These are phyloP conservation scores for Falco concolor DNA, from an alignment of 2,797 vertebrate genomes.

Conservation along the genomic window DNA sequence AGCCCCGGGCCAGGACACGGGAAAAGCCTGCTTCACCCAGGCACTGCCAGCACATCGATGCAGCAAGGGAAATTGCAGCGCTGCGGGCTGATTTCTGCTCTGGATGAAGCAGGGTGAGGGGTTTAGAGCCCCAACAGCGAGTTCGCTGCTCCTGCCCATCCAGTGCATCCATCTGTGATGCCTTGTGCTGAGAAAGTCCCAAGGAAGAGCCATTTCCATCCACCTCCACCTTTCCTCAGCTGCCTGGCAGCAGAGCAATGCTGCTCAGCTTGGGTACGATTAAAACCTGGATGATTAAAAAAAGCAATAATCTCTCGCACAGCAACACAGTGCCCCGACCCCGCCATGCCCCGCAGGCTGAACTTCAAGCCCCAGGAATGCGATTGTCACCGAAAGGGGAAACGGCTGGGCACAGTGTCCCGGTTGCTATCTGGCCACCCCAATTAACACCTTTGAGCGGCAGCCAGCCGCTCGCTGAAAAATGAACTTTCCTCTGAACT, in stretches of 20 bases:
- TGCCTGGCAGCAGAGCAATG: background rate
- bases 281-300: background rate
- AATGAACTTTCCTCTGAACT: background rate
- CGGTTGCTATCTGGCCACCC: background rate
- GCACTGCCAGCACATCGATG: background rate
- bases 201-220: background rate
- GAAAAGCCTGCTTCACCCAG: background rate
- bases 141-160: background rate
- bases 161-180: background rate
- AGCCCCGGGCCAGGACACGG: background rate
- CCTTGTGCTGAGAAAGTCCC: background rate
- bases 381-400: background rate
- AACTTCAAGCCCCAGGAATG: background rate
- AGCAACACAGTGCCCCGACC: rapidly evolving
- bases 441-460: slow-evolving; percentile 56
- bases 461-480: slow-evolving; percentile 24
- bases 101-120: background rate
- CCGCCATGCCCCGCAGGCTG: background rate
- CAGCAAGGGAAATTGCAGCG: background rate
- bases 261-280: background rate
- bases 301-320: background rate
- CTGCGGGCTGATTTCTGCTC: background rate
- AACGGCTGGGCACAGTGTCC: background rate
- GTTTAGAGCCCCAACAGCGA: background rate
- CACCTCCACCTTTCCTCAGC: background rate